A percentile compares a stretch with the other conserved stretches of the same genome.
Conservation (phyloP, 2,113 vertebrate genomes). For the Heterocephalus glaber region DNA sequence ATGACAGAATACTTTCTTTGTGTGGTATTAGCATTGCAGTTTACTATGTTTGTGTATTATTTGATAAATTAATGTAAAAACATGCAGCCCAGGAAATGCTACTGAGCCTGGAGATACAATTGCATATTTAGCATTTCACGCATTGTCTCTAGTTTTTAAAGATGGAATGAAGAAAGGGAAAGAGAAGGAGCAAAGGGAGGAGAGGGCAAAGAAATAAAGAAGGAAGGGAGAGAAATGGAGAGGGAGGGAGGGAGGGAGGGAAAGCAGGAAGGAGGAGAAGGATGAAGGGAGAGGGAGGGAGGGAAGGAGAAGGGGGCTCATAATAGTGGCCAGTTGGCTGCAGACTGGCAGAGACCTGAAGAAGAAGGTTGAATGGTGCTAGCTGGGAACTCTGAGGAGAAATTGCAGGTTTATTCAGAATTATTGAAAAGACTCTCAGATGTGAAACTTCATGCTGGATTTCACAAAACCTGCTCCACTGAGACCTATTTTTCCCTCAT, state of each 20-base stretch:
- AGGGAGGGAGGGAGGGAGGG: no score
- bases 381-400: background rate
- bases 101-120: constrained; percentile 10
- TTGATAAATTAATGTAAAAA: constrained; percentile 76
- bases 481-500: background rate
- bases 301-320: background rate
- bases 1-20: constrained; percentile 3
- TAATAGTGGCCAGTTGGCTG: background rate
- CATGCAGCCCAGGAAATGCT: constrained; percentile 15
- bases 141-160: constrained; percentile 9
- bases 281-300: no score
- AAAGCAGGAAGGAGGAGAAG: background rate
- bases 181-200: background rate
- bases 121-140: constrained; percentile 65
- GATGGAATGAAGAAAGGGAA: background rate
- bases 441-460: background rate
- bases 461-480: background rate
- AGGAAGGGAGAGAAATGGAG: no score
- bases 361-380: background rate
- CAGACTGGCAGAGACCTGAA: background rate
- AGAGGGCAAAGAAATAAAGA: background rate
- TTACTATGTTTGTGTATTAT: constrained; percentile 55
- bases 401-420: constrained; percentile 44
- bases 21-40: background rate
- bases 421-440: background rate